phyloP scores from a whole-genome alignment of 2,113 vertebrate species.

The Urocolius indicus region DNA sequence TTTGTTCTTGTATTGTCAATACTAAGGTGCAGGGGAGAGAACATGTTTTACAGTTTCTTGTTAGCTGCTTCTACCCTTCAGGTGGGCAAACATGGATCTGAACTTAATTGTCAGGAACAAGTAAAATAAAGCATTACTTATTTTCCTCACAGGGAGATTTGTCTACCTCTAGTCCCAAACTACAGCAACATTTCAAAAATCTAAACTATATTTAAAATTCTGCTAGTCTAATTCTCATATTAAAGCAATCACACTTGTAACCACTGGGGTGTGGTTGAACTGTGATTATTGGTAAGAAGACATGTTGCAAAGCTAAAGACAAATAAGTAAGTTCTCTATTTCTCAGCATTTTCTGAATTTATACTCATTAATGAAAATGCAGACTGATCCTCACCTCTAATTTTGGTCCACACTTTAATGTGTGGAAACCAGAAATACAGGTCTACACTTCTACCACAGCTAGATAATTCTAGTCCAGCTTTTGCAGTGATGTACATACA shows the following conservation, averaged over 20 bases:
- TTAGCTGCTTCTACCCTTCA: not conserved
- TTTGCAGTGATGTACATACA: not conserved
- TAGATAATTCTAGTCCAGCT: not conserved
- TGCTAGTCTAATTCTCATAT: not conserved
- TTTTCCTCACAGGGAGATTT: not conserved
- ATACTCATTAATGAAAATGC: not conserved
- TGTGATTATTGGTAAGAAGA: not conserved
- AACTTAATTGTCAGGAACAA: not conserved
- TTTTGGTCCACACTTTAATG: not conserved
- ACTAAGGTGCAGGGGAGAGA: not conserved
- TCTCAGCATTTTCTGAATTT: not conserved
- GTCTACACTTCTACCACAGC: not conserved
- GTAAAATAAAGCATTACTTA: not conserved
- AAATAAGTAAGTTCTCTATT: not conserved
- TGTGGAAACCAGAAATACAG: not conserved
- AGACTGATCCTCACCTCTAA: not conserved
- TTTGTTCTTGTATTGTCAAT: not conserved
- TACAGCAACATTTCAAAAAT: not conserved
- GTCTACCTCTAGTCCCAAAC: not conserved
- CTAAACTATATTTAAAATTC: not conserved
- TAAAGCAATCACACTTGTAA: not conserved
- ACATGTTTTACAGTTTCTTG: not conserved
- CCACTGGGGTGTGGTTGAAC: not conserved
- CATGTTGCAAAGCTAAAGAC: not conserved
- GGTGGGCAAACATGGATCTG: not conserved